These are phyloP conservation scores for Conchocele bisecta DNA, from an alignment of 2,888 invertebrate genomes.

Conservation along the genomic window DNA sequence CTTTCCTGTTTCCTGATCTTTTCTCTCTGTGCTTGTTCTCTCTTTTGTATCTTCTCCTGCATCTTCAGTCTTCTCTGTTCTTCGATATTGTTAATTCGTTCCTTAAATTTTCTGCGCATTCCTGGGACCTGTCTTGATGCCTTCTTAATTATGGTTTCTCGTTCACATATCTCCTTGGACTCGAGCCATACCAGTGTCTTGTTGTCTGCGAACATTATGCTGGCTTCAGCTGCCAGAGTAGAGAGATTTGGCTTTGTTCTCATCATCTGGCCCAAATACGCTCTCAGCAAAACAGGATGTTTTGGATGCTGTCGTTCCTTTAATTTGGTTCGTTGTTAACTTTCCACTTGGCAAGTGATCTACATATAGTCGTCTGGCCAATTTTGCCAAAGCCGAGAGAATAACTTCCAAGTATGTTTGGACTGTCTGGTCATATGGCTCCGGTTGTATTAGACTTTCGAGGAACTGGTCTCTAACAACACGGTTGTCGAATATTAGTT, in stretches of 20 bases:
- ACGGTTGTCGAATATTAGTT: slow-evolving; percentile 15
- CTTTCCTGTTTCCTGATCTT: slow-evolving; percentile 23
- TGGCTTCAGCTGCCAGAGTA: slow-evolving; percentile 34
- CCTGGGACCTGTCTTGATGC: neutral
- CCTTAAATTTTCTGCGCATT: neutral
- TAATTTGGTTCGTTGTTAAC: neutral
- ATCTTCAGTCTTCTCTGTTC: slow-evolving; percentile 6
- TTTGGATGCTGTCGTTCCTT: too few species aligned
- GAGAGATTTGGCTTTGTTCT: slow-evolving; percentile 33
- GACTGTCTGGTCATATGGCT: slow-evolving; percentile 11
- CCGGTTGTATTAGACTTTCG: neutral
- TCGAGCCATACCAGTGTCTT: slow-evolving; percentile 21
- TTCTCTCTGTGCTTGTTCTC: slow-evolving; percentile 13
- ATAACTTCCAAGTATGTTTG: slow-evolving; percentile 15
- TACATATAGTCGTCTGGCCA: slow-evolving; percentile 6
- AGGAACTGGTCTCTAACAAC: slow-evolving; percentile 5
- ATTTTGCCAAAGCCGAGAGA: slow-evolving; percentile 14
- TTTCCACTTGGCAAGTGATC: slow-evolving; percentile 26
- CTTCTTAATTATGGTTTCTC: neutral
- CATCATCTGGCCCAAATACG: slow-evolving; percentile 49
- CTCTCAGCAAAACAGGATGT: slow-evolving; percentile 50
- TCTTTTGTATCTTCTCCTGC: slow-evolving; percentile 19
- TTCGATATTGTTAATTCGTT: slow-evolving; percentile 24
- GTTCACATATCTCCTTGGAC: neutral
- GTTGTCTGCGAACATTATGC: slow-evolving; percentile 36